Base-by-base conservation (phyloP, 2,797 vertebrate species). In the Anas georgica region DNA sequence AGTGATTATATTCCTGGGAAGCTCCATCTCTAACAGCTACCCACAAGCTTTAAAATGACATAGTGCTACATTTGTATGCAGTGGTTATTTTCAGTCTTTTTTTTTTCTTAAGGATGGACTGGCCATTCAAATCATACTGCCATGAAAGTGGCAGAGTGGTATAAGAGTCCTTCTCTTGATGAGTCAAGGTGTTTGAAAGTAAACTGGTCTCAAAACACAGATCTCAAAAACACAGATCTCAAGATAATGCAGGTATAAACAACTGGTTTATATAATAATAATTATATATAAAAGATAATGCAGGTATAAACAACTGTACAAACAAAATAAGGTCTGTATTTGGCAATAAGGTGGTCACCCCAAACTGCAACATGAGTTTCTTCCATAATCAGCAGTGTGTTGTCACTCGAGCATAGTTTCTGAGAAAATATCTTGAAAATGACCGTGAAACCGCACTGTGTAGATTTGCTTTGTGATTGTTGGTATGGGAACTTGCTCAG, bases 401-500 rank as follows among this genome's bases (percentile, higher is more conserved):
- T 78, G 26, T 59, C 12, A 14, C 55, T 52, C 74, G 79, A 26
- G 10, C 63, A 17, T 25, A 35, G 37, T 74, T 94, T 88, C 92
- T 75, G 70, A 90, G 87, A 82, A 95, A 67, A 78, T 69, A n/a
- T 25, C 39, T 94, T 80, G 74, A 88, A 95, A 74, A 88, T 64
- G 23, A 33, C 70, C 64, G 52, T 68, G 74, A 88, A 68, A 83
- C 63, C 4, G 1, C 17, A 0, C 54, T 5, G n/a, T 43, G 43
- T 43, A 90, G 94, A 86, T 96, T 90, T 91, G 31, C 46, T 79
- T 86, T 8, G 17, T 59, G 85, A 91, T 86, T 79, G 64, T 88
- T 92, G 77, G 54, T 76, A 80, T 85, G 45, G 64, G 14, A 93
- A 70, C 81, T 39, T 83, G 55, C 22, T 84, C 48, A 90, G 50